Evolutionary conservation across 2,888 invertebrate genomes (phyloP), one percentile per base, ranked within the genome.

Genomic region (Ectemnius cavifrons): DNA sequence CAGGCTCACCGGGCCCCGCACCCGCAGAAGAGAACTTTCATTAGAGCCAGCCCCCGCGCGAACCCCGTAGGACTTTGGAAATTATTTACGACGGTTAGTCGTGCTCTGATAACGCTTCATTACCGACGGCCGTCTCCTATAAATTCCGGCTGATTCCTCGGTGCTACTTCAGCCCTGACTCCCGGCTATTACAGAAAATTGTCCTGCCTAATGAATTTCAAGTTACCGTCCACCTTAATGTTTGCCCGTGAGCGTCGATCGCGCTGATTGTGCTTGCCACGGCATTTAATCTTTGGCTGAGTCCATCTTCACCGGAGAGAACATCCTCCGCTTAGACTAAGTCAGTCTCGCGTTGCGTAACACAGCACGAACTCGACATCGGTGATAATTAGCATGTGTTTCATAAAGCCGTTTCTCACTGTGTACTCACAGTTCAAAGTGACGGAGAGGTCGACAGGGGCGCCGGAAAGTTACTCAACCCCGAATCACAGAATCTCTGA

Each of bases 401-500:
- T 67, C 67, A 61, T 60, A 49, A 11, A 23, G 46, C 27, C 46
- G 56, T 46, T 59, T 64, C 64, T 3, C 45, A 49, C 14, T 37
- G 45, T 11, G 20, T 62, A 14, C 18, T 62, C 46, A 1, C 6
- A 5, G 8, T 14, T 14, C 27, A 16, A 23, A 61, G 49, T 56
- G 45, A 49, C 45, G 14, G 47, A 57, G 45, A 69, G 63, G 62
- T 57, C 23, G 62, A 23, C 47, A 56, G 58, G 69, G 60, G 52
- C 37, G 59, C 58, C 62, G 56, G 71, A 68, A 67, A 47, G 59
- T 75, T 70, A 60, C 63, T 67, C 67, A 58, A 75, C 59, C 47
- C 64, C 58, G 60, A 75, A 73, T 78, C 71, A 67, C 64, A 63
- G 70, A 78, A 76, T 70, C 73, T 75, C 77, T 75, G 64, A 66